phyloP scores from a whole-genome alignment of 2,888 invertebrate genomes.

The Anticlea derivata region DNA sequence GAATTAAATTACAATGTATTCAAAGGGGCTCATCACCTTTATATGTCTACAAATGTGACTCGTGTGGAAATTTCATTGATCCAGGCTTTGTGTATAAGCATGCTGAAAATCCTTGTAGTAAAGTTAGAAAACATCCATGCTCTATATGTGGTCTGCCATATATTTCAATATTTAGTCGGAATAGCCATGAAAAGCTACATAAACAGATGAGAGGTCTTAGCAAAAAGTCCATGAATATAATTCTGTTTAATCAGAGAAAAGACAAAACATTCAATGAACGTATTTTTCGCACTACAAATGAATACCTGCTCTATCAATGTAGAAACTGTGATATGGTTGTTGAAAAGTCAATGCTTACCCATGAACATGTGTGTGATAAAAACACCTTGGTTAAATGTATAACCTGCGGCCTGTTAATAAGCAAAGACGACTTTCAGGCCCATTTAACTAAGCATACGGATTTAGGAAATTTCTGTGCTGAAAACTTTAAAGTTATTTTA shows the following conservation, averaged over 20 bases:
- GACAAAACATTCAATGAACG: conserved; percentile 47
- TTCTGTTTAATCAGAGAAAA: conserved; percentile 54
- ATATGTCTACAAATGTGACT: conserved; percentile 60
- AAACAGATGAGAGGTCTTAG: conserved; percentile 31
- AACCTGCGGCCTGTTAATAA: conserved; percentile 55
- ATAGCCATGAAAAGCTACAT: conserved; percentile 57
- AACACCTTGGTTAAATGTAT: conserved; percentile 49
- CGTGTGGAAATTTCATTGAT: conserved; percentile 55
- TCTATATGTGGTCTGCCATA: conserved; percentile 55
- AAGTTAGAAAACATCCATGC: conserved; percentile 52
- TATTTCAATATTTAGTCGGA: conserved; percentile 42
- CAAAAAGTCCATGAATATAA: conserved; percentile 51
- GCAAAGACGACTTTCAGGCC: conserved; percentile 42
- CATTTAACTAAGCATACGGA: conserved; percentile 57
- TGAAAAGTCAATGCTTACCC: conserved; percentile 50
- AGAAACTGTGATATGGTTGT: conserved; percentile 58
- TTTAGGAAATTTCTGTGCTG: conserved; percentile 46
- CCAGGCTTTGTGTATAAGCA: conserved; percentile 50
- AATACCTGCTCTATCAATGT: conserved; percentile 61
- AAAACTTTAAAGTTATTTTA: conserved; percentile 59
- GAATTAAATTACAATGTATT: conserved; percentile 58
- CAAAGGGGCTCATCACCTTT: conserved; percentile 51
- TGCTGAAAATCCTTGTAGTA: conserved; percentile 44
- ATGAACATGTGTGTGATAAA: conserved; percentile 43
- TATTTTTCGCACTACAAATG: conserved; percentile 39